Conservation (phyloP, 2,888 invertebrate genomes). For the Lissocephala sabroskyi region DNA sequence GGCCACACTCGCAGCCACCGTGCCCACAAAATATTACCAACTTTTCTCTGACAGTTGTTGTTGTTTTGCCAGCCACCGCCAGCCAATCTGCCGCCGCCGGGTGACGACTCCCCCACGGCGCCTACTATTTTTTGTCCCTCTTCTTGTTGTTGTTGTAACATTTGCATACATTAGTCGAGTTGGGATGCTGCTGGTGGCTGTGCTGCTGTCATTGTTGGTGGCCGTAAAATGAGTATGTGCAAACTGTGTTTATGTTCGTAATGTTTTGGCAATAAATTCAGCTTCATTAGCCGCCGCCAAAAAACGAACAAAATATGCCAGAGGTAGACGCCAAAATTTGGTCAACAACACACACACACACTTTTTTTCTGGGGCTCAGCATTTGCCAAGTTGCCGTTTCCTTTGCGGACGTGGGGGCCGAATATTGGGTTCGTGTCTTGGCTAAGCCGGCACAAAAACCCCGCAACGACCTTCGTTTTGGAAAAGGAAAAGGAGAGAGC, state of each 20-base stretch:
- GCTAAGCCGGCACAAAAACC: no score
- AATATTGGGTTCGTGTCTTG: no score
- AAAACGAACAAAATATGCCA: slow-evolving; percentile 5
- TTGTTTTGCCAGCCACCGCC: neutral
- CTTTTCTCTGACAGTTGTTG: slow-evolving; percentile 16
- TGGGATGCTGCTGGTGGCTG: slow-evolving; percentile 16
- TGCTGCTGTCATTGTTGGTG: slow-evolving; percentile 13
- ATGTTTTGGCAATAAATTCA: slow-evolving; percentile 47
- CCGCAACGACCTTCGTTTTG: no score
- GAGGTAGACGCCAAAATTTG: neutral
- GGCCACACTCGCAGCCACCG: neutral
- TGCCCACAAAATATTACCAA: slow-evolving; percentile 22
- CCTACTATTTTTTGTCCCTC: no score
- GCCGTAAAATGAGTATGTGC: slow-evolving; percentile 36
- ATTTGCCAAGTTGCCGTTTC: neutral
- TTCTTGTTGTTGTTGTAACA: slow-evolving; percentile 12
- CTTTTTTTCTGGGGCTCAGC: no score
- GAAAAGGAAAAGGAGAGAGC: no score
- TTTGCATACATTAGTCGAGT: slow-evolving; percentile 46
- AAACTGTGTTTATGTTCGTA: slow-evolving; percentile 43
- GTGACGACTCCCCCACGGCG: neutral
- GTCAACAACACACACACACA: neutral
- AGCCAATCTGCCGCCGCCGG: neutral
- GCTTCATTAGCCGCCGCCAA: slow-evolving; percentile 41
- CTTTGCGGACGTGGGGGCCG: no score